Conservation (phyloP, 2,888 invertebrate genomes). For the Psococerastis gibbosa region DNA sequence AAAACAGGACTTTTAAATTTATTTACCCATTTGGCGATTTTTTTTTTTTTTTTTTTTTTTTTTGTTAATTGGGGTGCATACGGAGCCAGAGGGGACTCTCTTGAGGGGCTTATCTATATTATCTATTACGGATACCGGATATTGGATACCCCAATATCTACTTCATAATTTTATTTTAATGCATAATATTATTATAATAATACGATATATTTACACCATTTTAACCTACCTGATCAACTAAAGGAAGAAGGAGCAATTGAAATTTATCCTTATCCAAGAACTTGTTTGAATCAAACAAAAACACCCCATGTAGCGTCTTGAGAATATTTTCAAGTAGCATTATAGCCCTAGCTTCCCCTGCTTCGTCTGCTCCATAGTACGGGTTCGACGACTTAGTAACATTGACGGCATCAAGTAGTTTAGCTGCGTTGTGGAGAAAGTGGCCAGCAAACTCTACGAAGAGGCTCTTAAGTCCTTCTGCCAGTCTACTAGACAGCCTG, state of each 20-base stretch:
- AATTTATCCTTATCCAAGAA: constrained; percentile 68
- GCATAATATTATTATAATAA: too few relatives aligned
- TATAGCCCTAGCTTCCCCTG: constrained; percentile 35
- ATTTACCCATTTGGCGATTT: too few relatives aligned
- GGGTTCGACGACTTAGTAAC: constrained; percentile 32
- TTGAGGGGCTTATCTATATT: too few relatives aligned
- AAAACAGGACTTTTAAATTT: too few relatives aligned
- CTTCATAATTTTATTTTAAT: too few relatives aligned
- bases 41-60: too few relatives aligned
- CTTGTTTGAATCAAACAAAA: constrained; percentile 62
- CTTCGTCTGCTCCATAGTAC: constrained; percentile 26
- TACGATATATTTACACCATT: too few relatives aligned
- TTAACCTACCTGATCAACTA: constrained; percentile 60
- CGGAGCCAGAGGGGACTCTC: too few relatives aligned
- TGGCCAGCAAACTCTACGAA: constrained; percentile 82
- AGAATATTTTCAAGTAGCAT: constrained; percentile 50
- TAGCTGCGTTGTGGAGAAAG: constrained; percentile 61
- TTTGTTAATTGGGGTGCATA: too few relatives aligned
- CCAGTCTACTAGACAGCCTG: constrained; percentile 54
- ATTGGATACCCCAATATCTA: too few relatives aligned
- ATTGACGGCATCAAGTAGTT: constrained; percentile 50
- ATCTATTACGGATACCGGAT: too few relatives aligned
- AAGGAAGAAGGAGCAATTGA: constrained; percentile 62
- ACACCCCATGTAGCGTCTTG: constrained; percentile 54
- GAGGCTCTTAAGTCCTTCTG: constrained; percentile 63